phyloP scores from a whole-genome alignment of 2,113 vertebrate genomes.

The Trematocara zebra region DNA sequence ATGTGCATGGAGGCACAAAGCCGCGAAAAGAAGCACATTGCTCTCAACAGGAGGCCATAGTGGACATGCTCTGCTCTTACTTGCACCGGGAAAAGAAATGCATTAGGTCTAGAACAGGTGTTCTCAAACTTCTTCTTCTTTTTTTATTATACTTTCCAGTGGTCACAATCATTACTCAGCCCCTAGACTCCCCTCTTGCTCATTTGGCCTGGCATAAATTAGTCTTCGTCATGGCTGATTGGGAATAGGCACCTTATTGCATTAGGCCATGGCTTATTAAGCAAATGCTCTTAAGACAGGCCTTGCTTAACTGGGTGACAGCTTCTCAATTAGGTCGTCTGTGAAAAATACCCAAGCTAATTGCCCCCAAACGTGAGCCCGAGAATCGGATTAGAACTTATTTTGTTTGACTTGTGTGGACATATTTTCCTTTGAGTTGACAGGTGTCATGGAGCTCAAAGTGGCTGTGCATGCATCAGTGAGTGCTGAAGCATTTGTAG shows the following conservation, averaged over 20 bases:
- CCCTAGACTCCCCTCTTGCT: slow-evolving; percentile 28
- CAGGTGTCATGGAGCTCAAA: slow-evolving; percentile 42
- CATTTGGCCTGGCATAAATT: slow-evolving; percentile 65
- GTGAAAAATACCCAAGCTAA: slow-evolving; percentile 62
- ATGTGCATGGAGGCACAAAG: neutral
- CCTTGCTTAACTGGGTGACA: slow-evolving; percentile 75
- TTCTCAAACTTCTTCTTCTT: neutral
- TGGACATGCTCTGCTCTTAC: slow-evolving; percentile 30
- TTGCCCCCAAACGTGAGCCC: slow-evolving; percentile 51
- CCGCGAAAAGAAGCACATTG: neutral
- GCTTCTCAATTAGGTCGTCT: slow-evolving; percentile 69
- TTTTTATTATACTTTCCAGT: slow-evolving; percentile 27
- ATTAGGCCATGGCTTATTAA: slow-evolving; percentile 76
- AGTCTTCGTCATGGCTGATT: slow-evolving; percentile 76
- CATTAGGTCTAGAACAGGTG: neutral
- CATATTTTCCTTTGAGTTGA: slow-evolving; percentile 28
- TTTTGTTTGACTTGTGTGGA: slow-evolving; percentile 25
- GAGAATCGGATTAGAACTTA: slow-evolving; percentile 48
- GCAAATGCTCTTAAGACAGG: slow-evolving; percentile 73
- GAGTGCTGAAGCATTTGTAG: neutral
- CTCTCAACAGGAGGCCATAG: slow-evolving; percentile 21
- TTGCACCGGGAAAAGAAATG: neutral
- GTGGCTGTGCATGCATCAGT: neutral
- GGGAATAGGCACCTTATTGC: slow-evolving; percentile 76
- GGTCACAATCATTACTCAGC: slow-evolving; percentile 37